Evolutionary conservation across 2,888 invertebrate species (phyloP), one percentile per base, ranked within the genome.

Genomic region (Uloborus plumipes): DNA sequence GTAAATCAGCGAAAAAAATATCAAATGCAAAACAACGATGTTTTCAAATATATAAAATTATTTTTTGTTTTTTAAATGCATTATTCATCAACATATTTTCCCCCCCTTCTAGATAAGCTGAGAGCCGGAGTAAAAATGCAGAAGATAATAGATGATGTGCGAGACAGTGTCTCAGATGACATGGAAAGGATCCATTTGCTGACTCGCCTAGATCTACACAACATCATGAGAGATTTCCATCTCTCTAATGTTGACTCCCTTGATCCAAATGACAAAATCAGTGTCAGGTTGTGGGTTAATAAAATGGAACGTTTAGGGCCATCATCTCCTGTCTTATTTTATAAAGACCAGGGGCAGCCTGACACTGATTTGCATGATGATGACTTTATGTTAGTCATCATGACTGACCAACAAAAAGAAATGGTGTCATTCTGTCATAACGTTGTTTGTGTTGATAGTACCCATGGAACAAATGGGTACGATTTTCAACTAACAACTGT

Each of bases 401-500:
- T 84, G 84, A 76, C 70, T n/a, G 39, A 59, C 31, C 9, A 50
- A 1, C 84, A 84, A 55, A 16, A 22, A 50, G 20, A 75, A 49
- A 50, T 84, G 69, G 31, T 80, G 1, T 47, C n/a, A 26, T 64
- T 66, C 53, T 76, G 65, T 22, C 61, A 80, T n/a, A 49, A 50
- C 4, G 31, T 59, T 6, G 66, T 80, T 11, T 74, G 79, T 47
- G 49, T 84, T 11, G 80, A 76, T 49, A 66, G 66, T 1, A 80
- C 80, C 3, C 84, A 84, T 71, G 72, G 74, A 0, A 62, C 70
- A 7, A 84, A 67, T 59, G 49, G 15, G 0, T 66, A 71, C n/a
- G 74, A 84, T 61, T 80, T 80, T 55, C 72, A 76, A 2, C 47
- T 84, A 14, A 75, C 76, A 11, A 80, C 80, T 14, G n/a, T 84